Percentiles rank a stretch among this genome's conserved stretches.
These are phyloP conservation scores for Notarius lentiginosus DNA, from an alignment of 2,113 vertebrate genomes.

Conservation along the genomic window DNA sequence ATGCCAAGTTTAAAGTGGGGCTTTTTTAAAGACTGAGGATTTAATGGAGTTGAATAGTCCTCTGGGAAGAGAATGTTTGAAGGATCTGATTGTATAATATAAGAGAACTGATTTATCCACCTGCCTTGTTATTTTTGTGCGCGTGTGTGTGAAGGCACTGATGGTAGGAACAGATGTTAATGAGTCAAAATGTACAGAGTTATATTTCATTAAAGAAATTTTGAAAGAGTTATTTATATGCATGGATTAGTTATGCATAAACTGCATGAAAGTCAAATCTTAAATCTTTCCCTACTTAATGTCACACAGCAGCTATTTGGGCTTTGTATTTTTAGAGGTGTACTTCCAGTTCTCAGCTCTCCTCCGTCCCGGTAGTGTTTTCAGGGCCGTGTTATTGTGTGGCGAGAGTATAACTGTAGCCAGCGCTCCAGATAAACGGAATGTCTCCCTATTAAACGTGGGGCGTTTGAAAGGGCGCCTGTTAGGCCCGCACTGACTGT, in stretches of 20 bases:
- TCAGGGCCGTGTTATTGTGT: constrained; percentile 26
- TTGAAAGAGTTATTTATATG: background rate
- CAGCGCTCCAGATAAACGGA: constrained; percentile 45
- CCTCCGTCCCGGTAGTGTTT: constrained; percentile 9
- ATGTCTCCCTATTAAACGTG: constrained; percentile 48
- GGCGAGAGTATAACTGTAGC: constrained; percentile 33
- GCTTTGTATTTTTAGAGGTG: constrained; percentile 3
- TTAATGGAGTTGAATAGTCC: constrained; percentile 52
- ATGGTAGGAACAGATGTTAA: background rate
- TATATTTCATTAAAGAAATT: background rate
- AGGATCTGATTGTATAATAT: constrained; percentile 47
- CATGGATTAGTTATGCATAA: background rate
- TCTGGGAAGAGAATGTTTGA: constrained; percentile 38
- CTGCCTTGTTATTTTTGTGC: constrained; percentile 36
- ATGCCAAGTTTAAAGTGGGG: constrained; percentile 45
- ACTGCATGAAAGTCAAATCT: background rate
- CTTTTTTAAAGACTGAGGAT: constrained; percentile 44
- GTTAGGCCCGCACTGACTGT: constrained; percentile 59
- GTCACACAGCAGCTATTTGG: background rate
- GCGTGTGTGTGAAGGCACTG: constrained; percentile 12
- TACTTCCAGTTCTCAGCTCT: constrained; percentile 21
- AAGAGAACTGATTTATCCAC: constrained; percentile 33
- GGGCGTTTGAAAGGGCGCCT: constrained; percentile 52
- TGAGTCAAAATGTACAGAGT: background rate
- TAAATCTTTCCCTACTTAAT: background rate